Evolutionary conservation across 2,797 vertebrate genomes (phyloP).

Genomic region (Ispidina picta): DNA sequence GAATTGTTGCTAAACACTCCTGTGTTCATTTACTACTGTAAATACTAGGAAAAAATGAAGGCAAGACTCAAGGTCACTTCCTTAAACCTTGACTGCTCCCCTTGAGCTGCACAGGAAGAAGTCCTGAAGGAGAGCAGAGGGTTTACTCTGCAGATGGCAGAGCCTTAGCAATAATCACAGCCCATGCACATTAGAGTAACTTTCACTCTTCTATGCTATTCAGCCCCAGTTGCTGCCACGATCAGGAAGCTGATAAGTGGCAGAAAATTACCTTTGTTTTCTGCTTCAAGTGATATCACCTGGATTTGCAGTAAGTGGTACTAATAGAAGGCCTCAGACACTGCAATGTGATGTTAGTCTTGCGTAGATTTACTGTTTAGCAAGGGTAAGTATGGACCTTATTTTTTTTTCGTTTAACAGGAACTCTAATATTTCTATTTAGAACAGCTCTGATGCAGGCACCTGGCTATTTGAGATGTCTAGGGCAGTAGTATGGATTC

Average conservation of each 20-base stretch:
- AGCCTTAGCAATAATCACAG: constrained; percentile 13
- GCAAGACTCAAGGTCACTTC: not conserved
- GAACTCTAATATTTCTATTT: not conserved
- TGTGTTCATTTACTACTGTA: not conserved
- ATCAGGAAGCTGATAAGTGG: constrained; percentile 2
- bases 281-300: not conserved
- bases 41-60: not conserved
- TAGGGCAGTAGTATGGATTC: not conserved
- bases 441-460: not conserved
- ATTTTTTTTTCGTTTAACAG: not conserved
- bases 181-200: not conserved
- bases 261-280: constrained; percentile 16
- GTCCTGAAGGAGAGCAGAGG: not conserved
- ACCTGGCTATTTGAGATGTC: not conserved
- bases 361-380: not conserved
- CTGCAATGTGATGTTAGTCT: not conserved
- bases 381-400: not conserved
- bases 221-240: not conserved
- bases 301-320: not conserved
- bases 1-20: not conserved
- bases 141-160: constrained; percentile 6
- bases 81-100: not conserved
- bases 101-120: not conserved
- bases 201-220: not conserved
- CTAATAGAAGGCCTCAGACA: not conserved